Evolutionary conservation across 2,797 vertebrate genomes (phyloP).

Genomic region (Pangasius krempfi): DNA sequence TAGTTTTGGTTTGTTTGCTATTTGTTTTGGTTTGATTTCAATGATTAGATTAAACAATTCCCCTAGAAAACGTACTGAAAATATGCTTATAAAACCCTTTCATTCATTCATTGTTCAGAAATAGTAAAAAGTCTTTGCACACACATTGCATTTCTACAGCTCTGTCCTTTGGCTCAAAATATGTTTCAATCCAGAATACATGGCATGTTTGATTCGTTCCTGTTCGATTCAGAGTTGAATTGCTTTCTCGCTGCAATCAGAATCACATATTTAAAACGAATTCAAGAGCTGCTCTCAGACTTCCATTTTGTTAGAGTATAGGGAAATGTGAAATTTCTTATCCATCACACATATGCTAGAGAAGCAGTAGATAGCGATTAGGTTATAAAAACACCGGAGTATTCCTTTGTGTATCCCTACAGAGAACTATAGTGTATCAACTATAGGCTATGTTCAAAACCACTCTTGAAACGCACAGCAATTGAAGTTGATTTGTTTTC

Average conservation of each 20-base stretch:
- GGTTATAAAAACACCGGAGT: background rate
- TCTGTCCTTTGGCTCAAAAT: background rate
- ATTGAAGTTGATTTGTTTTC: conserved; percentile 11
- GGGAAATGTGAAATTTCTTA: background rate
- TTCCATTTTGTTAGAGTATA: background rate
- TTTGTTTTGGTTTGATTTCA: too few species aligned
- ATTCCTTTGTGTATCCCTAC: background rate
- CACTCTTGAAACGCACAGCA: background rate
- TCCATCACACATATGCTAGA: too few species aligned
- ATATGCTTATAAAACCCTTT: too few species aligned
- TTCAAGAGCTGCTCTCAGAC: background rate
- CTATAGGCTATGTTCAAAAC: background rate
- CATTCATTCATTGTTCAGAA: too few species aligned
- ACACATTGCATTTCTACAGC: background rate
- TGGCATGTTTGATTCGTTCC: background rate
- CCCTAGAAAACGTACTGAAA: too few species aligned
- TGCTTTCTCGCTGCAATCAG: background rate
- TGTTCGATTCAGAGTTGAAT: background rate
- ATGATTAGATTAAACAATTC: too few species aligned
- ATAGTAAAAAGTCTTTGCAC: background rate
- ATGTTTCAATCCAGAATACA: background rate
- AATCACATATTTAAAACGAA: background rate
- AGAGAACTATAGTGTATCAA: background rate
- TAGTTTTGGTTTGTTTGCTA: too few species aligned
- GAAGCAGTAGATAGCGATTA: background rate